Base-by-base conservation (phyloP, 1,140 invertebrate species). In the Tetraneura akinire region DNA sequence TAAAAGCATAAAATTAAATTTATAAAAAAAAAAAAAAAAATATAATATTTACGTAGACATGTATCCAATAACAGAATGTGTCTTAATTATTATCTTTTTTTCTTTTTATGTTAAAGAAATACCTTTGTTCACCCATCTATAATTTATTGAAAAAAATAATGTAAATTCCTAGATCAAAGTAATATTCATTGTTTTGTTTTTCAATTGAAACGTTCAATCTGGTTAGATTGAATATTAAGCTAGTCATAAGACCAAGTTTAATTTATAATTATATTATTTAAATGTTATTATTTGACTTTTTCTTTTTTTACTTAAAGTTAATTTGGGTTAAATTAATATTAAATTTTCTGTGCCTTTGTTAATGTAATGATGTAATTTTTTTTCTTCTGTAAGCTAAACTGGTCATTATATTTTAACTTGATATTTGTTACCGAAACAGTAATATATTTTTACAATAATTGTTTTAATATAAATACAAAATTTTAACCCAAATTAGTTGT, bases 221-320 rank as follows among this genome's bases (percentile, higher is more conserved):
- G 73, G 57, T 76, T 71, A 71, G 4, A 51, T 71, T 49, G 68
- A 18, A 71, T 13, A 13, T 51, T 78, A 45, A 78, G 21, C 74
- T 78, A 78, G 53, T 78, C 74, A 60, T 45, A 29, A 78, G 51
- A 60, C 74, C 32, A 47, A 78, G 53, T 78, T 78, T 78, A 78
- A 78, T 78, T 78, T 62, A 78, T 76, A 47, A 76, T 76, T n/a
- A 26, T 37, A 55, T 29, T 37, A 37, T 4, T 37, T 55, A 55
- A 76, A 76, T 62, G 42, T 78, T 78, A 74, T 74, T 51, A 78
- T 60, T 78, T 78, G 51, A 62, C 74, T 62, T 78, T 78, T 23
- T 45, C n/a, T 60, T 18, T 78, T 47, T 60, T 71, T 71, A 18
- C 13, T 10, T 51, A 71, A 29, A 71, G 26, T 71, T 51, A 71